A percentile compares a stretch with the other conserved stretches of the same genome.
Evolutionary conservation across 1,140 invertebrate species (phyloP).

Genomic region (Pinna nobilis): DNA sequence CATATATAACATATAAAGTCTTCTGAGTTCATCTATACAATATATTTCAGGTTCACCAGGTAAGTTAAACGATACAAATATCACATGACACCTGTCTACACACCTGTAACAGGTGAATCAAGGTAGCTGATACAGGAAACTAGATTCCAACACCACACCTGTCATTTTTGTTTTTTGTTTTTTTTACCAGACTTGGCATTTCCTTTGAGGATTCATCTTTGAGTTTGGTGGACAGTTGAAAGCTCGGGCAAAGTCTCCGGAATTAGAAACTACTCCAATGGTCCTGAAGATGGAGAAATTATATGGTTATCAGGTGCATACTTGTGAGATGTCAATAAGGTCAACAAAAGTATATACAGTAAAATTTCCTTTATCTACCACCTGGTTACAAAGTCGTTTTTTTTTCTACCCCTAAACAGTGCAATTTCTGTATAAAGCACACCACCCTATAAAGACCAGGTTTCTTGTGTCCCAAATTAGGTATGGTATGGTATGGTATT

Average conservation of each 20-base stretch:
- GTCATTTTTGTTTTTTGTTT: too few relatives aligned
- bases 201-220: constrained; percentile 91
- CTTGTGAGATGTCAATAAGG: neutral
- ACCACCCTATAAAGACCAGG: neutral
- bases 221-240: constrained; percentile 81
- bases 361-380: neutral
- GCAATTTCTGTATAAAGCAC: neutral
- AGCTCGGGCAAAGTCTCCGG: constrained; percentile 89
- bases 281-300: constrained; percentile 76
- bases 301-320: neutral
- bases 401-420: neutral
- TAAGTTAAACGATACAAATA: too few relatives aligned
- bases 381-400: neutral
- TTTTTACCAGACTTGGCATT: constrained; percentile 92
- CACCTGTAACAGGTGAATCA: too few relatives aligned
- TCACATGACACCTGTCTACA: too few relatives aligned
- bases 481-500: too few relatives aligned
- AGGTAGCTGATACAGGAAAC: too few relatives aligned
- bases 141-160: too few relatives aligned
- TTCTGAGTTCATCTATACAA: too few relatives aligned
- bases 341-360: neutral
- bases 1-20: too few relatives aligned
- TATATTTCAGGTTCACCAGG: too few relatives aligned
- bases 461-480: neutral
- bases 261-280: constrained; percentile 93